phyloP scores from a whole-genome alignment of 2,888 invertebrate genomes.

The Lamproptera curius region DNA sequence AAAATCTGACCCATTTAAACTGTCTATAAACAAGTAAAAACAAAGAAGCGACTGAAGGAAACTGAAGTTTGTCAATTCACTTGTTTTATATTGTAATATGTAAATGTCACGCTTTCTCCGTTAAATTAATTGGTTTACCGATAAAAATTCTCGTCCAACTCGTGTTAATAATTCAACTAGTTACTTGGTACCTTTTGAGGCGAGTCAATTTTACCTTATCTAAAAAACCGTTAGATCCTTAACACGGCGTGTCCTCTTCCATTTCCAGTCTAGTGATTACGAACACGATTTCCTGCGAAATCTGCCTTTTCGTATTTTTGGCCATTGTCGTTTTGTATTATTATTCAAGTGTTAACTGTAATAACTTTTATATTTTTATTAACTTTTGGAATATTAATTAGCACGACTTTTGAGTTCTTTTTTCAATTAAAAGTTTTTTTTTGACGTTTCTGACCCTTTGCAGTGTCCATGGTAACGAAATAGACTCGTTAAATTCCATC shows the following conservation, averaged over 20 bases:
- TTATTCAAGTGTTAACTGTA: slow-evolving; percentile 1
- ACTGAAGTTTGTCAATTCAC: too few relatives aligned
- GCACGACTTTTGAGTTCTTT: too few relatives aligned
- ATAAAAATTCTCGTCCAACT: slow-evolving; percentile 6
- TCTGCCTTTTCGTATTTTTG: slow-evolving; percentile 13
- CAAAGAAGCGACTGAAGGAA: too few relatives aligned
- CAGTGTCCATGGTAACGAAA: too few relatives aligned
- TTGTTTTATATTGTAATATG: too few relatives aligned
- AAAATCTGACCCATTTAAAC: too few relatives aligned
- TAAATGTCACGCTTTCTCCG: background rate
- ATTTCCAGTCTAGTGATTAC: slow-evolving; percentile 16
- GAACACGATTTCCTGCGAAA: slow-evolving; percentile 19
- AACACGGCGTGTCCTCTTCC: slow-evolving; percentile 4
- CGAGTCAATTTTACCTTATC: slow-evolving; percentile 11
- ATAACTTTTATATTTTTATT: too few relatives aligned
- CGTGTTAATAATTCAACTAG: slow-evolving; percentile 11
- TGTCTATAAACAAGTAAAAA: too few relatives aligned
- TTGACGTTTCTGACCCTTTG: too few relatives aligned
- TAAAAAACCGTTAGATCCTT: slow-evolving; percentile 8
- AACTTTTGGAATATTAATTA: too few relatives aligned
- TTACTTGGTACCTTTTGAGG: slow-evolving; percentile 8
- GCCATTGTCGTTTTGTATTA: slow-evolving; percentile 6
- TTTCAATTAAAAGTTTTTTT: too few relatives aligned
- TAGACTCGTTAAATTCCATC: too few relatives aligned
- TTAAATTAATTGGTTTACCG: slow-evolving; percentile 13